Evolutionary conservation across 2,113 vertebrate species (phyloP).

Genomic region (Cochlearius cochlearius): DNA sequence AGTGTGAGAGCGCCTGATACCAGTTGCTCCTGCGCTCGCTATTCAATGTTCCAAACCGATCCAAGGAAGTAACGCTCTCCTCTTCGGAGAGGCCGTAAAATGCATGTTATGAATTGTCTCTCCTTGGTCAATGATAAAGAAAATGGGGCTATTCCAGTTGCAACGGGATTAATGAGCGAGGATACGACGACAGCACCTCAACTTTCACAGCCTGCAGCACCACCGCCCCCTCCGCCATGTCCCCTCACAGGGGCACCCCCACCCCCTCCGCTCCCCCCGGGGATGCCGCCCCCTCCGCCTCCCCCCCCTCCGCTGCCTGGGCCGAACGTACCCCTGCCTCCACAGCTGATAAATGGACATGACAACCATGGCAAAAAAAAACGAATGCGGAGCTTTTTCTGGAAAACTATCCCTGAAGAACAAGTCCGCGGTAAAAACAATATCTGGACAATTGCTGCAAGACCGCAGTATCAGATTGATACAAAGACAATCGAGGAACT

Average conservation of each 20-base stretch:
- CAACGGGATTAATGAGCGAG: constrained; percentile 75
- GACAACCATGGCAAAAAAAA: constrained; percentile 83
- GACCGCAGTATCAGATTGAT: constrained; percentile 92
- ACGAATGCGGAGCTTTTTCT: constrained; percentile 92
- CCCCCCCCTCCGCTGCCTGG: constrained; percentile 69
- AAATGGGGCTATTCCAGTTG: constrained; percentile 76
- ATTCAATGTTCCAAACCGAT: constrained; percentile 15
- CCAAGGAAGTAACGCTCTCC: constrained; percentile 61
- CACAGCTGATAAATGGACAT: constrained; percentile 60
- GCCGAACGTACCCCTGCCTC: constrained; percentile 65
- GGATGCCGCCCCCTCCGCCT: neutral
- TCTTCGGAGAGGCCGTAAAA: constrained; percentile 71
- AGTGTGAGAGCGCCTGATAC: neutral
- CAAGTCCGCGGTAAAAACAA: constrained; percentile 93
- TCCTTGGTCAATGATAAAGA: constrained; percentile 83
- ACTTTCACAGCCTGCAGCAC: neutral
- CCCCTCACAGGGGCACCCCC: neutral
- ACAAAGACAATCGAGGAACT: constrained; percentile 92
- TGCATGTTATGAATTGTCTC: constrained; percentile 93
- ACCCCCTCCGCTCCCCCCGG: neutral
- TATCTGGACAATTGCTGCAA: constrained; percentile 92
- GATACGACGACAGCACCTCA: constrained; percentile 22
- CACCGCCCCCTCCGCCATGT: constrained; percentile 5
- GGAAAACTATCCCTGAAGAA: constrained; percentile 97
- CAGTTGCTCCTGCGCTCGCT: neutral